Base-by-base conservation (phyloP, 2,888 invertebrate genomes). In the Lapara coniferarum region DNA sequence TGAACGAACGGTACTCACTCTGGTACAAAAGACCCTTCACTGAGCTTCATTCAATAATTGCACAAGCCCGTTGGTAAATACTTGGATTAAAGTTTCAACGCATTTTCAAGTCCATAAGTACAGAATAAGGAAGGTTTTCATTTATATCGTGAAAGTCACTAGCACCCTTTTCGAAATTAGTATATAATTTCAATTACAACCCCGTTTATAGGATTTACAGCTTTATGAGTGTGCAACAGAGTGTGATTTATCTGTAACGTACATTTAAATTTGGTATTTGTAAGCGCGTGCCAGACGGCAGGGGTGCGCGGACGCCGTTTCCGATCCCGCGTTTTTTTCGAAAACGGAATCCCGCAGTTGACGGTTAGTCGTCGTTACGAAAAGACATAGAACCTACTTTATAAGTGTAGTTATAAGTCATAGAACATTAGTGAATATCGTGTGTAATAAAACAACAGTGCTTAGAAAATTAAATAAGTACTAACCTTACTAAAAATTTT, bases 241-340 rank as follows among this genome's bases (percentile, higher is more conserved):
- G 66, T 70, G 7, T 13, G 14, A 59, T 63, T 55, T 67, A 12
- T 0, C 0, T 10, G 1, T 8, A 16, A 30, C 10, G 1, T 30
- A 58, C 57, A 57, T 67, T 73, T 69, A 37, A 58, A 72, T 12
- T 73, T 74, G 70, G 71, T 71, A 72, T 77, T 73, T 66, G 71
- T 76, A 82, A 83, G 90, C 92, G 88, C 92, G 92, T 92, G 91
- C 92, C 85, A 72, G 74, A 79, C 76, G 74, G 81, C 81, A 87
- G 84, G 92, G 92, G 92, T 92, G 93, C 93, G 92, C 89, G 75
- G 78, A 84, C 90, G 92, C 86, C 86, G 79, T 85, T 88, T 89
- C 88, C 90, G 88, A 88, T 83, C 83, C 81, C 77, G 78, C 76
- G 81, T 82, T 80, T 84, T 87, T 91, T 90, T 84, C 74, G 85